Base-by-base conservation (phyloP, 2,888 invertebrate species). In the Eristalis arbustorum region DNA sequence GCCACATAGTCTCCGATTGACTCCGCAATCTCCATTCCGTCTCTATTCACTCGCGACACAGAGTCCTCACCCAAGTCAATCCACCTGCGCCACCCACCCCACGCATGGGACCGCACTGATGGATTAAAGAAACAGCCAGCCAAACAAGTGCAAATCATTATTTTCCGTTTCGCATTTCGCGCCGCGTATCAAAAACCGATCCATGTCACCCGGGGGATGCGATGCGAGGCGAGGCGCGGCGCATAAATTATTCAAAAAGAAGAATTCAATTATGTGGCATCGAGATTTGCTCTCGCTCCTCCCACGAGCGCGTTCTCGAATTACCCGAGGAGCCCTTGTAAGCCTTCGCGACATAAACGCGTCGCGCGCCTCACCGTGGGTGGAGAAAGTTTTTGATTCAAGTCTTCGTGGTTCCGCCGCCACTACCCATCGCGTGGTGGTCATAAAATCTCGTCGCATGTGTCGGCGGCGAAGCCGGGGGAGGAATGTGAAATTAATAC, bases 191-290 rank as follows among this genome's bases (percentile, higher is more conserved):
- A 49, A 8, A 49, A 49, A 49, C 5, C 10, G 18, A 0, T 3
- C 25, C 25, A 18, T 18, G 1, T 18, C 49, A 18, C 49, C 8
- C 49, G 18, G 49, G 49, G 18, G n/a, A 2, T 5, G 4, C 49
- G 4, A 6, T n/a, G 4, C 6, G 6, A 18, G 6, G 18, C 25
- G 25, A 13, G 49, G 28, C 28, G 28, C 25, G 31, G 31, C 56
- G 3, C 31, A 68, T 68, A 68, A 68, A 57, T 68, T 23, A 68
- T 68, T 57, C 57, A 68, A 28, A 34, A 34, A 68, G 56, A 1
- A 68, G 56, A 68, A 68, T 68, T 68, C 68, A 68, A 68, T 68
- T 34, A 68, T 68, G 68, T 68, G 68, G 68, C 68, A 34, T 34
- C 34, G 57, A 68, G 68, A 57, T 68, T 68, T 57, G 28, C 57